Conservation (phyloP, 2,797 vertebrate genomes). For the Euphonia xanthogaster region DNA sequence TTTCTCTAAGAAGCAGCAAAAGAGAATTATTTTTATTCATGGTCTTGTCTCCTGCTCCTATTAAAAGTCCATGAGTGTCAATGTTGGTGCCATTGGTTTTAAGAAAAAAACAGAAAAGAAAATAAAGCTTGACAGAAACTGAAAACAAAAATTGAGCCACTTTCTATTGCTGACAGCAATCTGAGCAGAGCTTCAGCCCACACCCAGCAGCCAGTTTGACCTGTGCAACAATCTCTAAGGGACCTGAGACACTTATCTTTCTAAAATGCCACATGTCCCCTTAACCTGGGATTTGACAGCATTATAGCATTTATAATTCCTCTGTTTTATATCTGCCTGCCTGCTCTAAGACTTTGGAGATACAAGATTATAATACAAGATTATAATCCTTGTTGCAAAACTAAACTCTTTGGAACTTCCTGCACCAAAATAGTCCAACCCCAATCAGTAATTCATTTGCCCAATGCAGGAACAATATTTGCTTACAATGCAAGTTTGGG, state of each 20-base stretch:
- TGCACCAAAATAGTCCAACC: neutral
- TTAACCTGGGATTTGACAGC: neutral
- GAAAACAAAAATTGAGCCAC: neutral
- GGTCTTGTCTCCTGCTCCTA: neutral
- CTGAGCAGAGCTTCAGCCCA: neutral
- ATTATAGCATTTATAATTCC: neutral
- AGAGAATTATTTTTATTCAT: neutral
- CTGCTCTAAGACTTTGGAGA: neutral
- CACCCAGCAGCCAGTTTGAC: neutral
- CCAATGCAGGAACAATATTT: neutral
- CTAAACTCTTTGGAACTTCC: neutral
- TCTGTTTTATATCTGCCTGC: neutral
- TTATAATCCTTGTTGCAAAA: neutral
- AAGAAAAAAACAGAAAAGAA: neutral
- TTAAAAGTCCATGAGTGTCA: neutral
- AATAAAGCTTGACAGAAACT: neutral
- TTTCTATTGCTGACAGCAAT: neutral
- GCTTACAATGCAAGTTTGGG: neutral
- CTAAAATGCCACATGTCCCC: neutral
- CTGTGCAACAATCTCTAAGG: neutral
- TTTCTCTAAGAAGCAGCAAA: neutral
- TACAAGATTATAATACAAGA: neutral
- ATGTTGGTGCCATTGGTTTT: neutral
- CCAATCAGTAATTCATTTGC: neutral
- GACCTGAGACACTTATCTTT: rapidly evolving